Percentiles rank a stretch among this genome's conserved stretches.
Evolutionary conservation across 1,140 invertebrate species (phyloP).

Genomic region (Orius insidiosus): DNA sequence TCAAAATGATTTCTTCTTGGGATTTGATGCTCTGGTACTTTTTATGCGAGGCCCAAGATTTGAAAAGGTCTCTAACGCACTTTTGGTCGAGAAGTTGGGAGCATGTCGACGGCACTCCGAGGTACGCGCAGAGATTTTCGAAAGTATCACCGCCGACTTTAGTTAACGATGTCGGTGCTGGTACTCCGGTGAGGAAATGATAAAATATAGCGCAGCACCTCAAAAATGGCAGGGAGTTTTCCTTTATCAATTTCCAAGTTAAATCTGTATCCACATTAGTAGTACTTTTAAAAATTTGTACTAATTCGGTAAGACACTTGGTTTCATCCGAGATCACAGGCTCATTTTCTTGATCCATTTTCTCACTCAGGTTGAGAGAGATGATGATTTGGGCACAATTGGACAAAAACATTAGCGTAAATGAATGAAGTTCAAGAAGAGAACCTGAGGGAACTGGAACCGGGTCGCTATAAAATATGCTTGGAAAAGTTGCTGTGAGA

Average conservation of each 20-base stretch:
- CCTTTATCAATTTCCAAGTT: conserved; percentile 43
- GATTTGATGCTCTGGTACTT: conserved; percentile 24
- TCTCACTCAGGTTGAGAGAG: conserved; percentile 33
- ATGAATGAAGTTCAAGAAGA: conserved; percentile 46
- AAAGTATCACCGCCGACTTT: conserved; percentile 50
- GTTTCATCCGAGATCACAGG: conserved; percentile 24
- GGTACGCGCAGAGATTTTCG: conserved; percentile 67
- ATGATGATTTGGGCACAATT: conserved; percentile 66
- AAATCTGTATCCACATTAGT: conserved; percentile 21
- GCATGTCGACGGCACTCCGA: conserved; percentile 52
- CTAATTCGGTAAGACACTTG: conserved; percentile 15
- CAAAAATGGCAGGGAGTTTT: conserved; percentile 60
- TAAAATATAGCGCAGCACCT: conserved; percentile 77
- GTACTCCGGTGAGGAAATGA: conserved; percentile 72
- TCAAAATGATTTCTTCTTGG: conserved; percentile 24
- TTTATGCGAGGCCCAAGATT: conserved; percentile 37
- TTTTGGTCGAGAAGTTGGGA: conserved; percentile 37
- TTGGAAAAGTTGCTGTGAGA: conserved; percentile 54
- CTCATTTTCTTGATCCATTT: conserved; percentile 33
- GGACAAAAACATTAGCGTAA: conserved; percentile 53
- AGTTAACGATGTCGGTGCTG: conserved; percentile 50
- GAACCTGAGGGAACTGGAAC: conserved; percentile 35
- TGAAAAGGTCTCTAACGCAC: conserved; percentile 29
- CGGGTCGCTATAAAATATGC: conserved; percentile 37
- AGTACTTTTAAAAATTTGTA: conserved; percentile 15